Evolutionary conservation across 2,888 invertebrate species (phyloP).

Genomic region (Lypha dubia): DNA sequence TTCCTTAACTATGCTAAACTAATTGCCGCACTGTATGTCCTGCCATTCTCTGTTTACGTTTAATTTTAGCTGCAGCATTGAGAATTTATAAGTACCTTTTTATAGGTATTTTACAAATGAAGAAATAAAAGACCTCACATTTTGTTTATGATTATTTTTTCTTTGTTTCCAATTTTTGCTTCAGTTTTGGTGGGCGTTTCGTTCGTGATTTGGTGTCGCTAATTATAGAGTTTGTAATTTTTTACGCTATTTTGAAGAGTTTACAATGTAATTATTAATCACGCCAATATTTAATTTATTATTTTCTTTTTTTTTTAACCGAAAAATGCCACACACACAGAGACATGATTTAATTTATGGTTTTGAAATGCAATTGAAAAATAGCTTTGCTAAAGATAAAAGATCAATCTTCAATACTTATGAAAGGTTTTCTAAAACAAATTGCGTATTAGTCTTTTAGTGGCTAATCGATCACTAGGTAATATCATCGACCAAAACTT

Average conservation of each 20-base stretch:
- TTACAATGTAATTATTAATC: constrained; percentile 67
- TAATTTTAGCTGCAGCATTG: not conserved
- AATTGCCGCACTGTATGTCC: constrained; percentile 68
- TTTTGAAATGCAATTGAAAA: not conserved
- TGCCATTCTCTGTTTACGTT: not conserved
- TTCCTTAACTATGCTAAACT: constrained; percentile 54
- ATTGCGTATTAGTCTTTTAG: no score
- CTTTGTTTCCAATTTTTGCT: constrained; percentile 29
- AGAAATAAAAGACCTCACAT: constrained; percentile 58
- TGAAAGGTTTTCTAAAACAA: no score
- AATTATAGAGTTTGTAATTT: constrained; percentile 72
- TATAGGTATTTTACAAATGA: constrained; percentile 24
- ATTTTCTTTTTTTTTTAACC: constrained; percentile 5
- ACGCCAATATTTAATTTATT: constrained; percentile 48
- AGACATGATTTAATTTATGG: constrained; percentile 14
- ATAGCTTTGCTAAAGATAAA: not conserved
- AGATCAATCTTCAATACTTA: no score
- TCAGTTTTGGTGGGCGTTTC: constrained; percentile 71
- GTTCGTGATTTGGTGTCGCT: constrained; percentile 74
- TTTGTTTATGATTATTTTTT: constrained; percentile 28
- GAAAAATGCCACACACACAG: constrained; percentile 65
- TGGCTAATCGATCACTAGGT: no score
- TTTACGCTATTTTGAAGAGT: constrained; percentile 62
- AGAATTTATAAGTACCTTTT: constrained; percentile 19
- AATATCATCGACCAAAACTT: no score